Evolutionary conservation across 2,888 invertebrate species (phyloP).

Genomic region (Anthophora plumipes): DNA sequence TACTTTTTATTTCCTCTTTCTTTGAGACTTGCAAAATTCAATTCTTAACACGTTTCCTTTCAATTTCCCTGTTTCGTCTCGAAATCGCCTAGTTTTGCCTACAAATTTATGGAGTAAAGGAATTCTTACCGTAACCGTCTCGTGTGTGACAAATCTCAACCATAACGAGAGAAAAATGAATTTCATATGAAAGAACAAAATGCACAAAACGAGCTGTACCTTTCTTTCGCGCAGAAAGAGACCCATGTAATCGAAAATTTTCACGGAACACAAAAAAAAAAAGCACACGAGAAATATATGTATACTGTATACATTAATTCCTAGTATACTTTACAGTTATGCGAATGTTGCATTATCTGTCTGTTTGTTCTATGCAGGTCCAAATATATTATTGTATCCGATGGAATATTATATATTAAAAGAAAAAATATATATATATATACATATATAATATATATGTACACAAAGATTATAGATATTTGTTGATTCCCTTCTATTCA

Average conservation of each 20-base stretch:
- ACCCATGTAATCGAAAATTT: conserved; percentile 81
- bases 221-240: conserved; percentile 74
- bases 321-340: conserved; percentile 80
- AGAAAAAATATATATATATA: conserved; percentile 42
- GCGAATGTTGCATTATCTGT: conserved; percentile 81
- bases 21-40: conserved; percentile 6
- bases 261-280: conserved; percentile 75
- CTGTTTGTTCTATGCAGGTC: conserved; percentile 82
- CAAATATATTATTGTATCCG: conserved; percentile 83
- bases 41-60: conserved; percentile 5
- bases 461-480: conserved; percentile 41
- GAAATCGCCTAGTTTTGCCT: conserved; percentile 14
- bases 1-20: too few relatives aligned
- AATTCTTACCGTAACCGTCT: conserved; percentile 60
- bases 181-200: conserved; percentile 62
- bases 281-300: conserved; percentile 66
- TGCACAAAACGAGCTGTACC: conserved; percentile 76
- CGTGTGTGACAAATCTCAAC: conserved; percentile 38
- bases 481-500: conserved; percentile 34
- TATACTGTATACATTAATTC: conserved; percentile 75
- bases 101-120: conserved; percentile 40
- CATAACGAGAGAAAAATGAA: conserved; percentile 22
- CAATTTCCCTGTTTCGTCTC: not conserved
- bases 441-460: too few relatives aligned
- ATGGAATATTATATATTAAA: conserved; percentile 79